Evolutionary conservation across 2,113 vertebrate species (phyloP), one percentile per base, ranked within the genome.

Genomic region (Tricholaema leucomelas): DNA sequence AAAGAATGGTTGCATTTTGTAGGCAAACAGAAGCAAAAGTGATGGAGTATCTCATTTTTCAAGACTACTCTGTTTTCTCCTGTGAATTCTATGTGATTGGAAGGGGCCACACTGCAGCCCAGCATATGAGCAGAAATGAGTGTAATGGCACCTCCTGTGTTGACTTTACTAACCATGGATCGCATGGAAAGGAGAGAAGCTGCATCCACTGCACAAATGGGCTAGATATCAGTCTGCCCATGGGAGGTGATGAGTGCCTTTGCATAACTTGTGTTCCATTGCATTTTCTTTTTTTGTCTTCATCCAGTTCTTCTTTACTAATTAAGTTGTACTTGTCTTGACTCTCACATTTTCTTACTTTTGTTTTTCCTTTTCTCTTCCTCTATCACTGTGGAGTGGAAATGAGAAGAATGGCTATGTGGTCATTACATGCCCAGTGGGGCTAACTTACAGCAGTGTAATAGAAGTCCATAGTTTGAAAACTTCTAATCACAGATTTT

Each of bases 61-160:
- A 73, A 73, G 19, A 13, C 3, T 36, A 3, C 8, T 64, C 14
- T 16, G 15, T 66, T 66, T 78, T 42, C 46, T 78, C 18, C 14
- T 77, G 16, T 5, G 50, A 35, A 3, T 64, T 15, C 36, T 50
- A 25, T 12, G 36, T 46, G 13, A 44, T n/a, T 15, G 19, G 12
- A 77, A 65, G 6, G 7, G 31, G 5, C 5, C 12, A 25, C 0
- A 0, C 3, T 72, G 20, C n/a, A 59, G 55, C 12, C 2, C 18
- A 76, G 18, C 13, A 67, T 15, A 10, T 52, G 8, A 19, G 15
- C 13, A 59, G 36, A 15, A 27, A 3, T 31, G 10, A 58, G 6
- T 20, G 3, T 15, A 76, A 69, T 4, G 3, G 3, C 23, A 36
- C 7, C 31, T 48, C 10, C 10, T 5, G 12, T 35, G 8, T 24